Conservation (phyloP, 37 sponge, comb jelly and placozoan genomes). For the Haliclona indistincta region DNA sequence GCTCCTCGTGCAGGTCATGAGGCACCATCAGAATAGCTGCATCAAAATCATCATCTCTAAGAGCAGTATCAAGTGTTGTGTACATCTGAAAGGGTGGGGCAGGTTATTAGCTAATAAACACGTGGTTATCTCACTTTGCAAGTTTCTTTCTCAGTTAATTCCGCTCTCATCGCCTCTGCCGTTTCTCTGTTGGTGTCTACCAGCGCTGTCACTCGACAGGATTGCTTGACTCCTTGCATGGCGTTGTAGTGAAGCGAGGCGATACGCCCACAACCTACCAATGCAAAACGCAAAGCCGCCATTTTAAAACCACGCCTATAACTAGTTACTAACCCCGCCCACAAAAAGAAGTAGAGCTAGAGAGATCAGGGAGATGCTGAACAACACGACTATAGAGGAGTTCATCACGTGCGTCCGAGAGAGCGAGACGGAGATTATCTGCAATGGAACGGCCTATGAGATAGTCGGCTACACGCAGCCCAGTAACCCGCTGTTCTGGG, state of each 20-base stretch:
- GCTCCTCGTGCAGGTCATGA: conserved; percentile 50
- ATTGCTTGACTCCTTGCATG: not conserved
- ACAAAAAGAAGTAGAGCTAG: not conserved
- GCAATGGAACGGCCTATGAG: not conserved
- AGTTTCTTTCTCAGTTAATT: not conserved
- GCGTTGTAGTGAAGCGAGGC: conserved; percentile 37
- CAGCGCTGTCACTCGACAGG: conserved; percentile 7
- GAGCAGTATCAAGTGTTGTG: not conserved
- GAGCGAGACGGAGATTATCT: conserved; percentile 3
- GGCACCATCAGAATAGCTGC: conserved; percentile 56
- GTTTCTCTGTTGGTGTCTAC: conserved; percentile 24
- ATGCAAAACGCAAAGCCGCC: conserved; percentile 17
- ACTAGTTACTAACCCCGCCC: not conserved
- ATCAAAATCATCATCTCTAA: conserved; percentile 16
- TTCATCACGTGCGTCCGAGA: not conserved
- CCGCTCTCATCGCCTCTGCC: not conserved
- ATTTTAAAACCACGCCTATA: not conserved
- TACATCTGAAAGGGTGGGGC: not conserved
- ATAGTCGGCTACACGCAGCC: conserved; percentile 24
- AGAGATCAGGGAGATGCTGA: not conserved
- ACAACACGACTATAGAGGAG: not conserved
- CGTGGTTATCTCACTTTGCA: conserved; percentile 15
- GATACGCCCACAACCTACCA: conserved; percentile 54
- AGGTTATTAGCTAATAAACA: not conserved
- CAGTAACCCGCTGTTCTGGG: conserved; percentile 57